Base-by-base conservation (phyloP, 2,797 vertebrate species). In the Sebastes nivosus region DNA sequence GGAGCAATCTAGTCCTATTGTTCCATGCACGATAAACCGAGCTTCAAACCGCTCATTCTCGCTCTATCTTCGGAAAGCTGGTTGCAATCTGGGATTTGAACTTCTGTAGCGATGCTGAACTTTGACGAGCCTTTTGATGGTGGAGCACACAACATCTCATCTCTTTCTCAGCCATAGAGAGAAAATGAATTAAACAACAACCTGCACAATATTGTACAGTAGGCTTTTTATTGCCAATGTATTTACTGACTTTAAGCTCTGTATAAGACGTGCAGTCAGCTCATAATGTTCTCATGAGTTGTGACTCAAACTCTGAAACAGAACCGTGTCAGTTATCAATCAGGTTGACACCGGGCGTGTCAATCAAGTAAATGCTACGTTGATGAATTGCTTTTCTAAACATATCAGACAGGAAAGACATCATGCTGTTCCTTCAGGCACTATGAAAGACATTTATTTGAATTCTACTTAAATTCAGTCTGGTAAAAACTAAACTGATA, bases 1-100 rank as follows among this genome's bases (percentile, higher is more conserved):
- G 24, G 87, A 88, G 81, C 90, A 93, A 95, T 95, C 77, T 90
- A 89, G 85, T 90, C 88, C 95, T 93, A 95, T 94, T 93, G 90
- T 89, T 90, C 82, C 55, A 27, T 11, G 63, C 46, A 67, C 75
- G 82, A 92, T 90, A 86, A 89, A 92, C 88, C 89, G 92, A 89
- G 80, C 82, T 60, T 79, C 84, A 86, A 77, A 82, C 75, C 85
- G 81, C 67, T 85, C 68, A 63, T 83, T 84, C 70, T 89, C 58
- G 18, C 92, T 87, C 50, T 34, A 27, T 88, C 81, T 81, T 61
- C 2, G n/a, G 54, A 80, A 61, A 77, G 25, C 80, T 29, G n/a
- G 20, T 46, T 55, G 64, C 80, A 85, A 84, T 87, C 69, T 90
- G 81, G 70, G 72, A 80, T 69, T 79, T 36, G 30, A 85, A 71